phyloP scores from a whole-genome alignment of 2,888 invertebrate species.

The Cerceris rybyensis region DNA sequence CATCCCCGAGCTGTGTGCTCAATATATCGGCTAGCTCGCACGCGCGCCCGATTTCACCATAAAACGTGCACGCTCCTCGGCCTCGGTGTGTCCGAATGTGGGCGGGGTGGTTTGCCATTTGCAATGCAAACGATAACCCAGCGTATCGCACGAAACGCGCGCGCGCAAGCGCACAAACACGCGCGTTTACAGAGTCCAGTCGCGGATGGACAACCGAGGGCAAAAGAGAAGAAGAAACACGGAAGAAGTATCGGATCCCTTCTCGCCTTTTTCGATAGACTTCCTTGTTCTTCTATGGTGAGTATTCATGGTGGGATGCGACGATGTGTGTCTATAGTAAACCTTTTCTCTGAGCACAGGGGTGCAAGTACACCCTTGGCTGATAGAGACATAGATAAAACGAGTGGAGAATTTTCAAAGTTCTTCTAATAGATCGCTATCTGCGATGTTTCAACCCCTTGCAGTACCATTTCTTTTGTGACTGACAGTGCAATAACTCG shows the following conservation, averaged over 20 bases:
- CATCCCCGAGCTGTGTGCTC: conserved; percentile 56
- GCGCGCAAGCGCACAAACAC: conserved; percentile 40
- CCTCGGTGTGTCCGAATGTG: conserved; percentile 60
- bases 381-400: too few species aligned
- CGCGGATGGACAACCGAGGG: conserved; percentile 8
- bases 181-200: not conserved
- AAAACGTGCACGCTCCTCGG: conserved; percentile 61
- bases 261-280: conserved; percentile 8
- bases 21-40: conserved; percentile 52
- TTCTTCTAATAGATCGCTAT: too few species aligned
- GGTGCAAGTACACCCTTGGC: too few species aligned
- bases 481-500: too few species aligned
- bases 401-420: too few species aligned
- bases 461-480: too few species aligned
- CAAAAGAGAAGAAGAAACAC: conserved; percentile 31
- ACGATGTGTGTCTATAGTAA: too few species aligned
- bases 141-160: conserved; percentile 71
- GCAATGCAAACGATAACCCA: conserved; percentile 80
- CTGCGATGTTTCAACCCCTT: too few species aligned
- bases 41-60: conserved; percentile 62
- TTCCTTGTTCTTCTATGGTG: not conserved
- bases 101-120: conserved; percentile 73
- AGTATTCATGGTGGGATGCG: too few species aligned
- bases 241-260: conserved; percentile 27
- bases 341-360: too few species aligned